Evolutionary conservation across 2,797 vertebrate species (phyloP).

Genomic region (Enteromius paludinosus): DNA sequence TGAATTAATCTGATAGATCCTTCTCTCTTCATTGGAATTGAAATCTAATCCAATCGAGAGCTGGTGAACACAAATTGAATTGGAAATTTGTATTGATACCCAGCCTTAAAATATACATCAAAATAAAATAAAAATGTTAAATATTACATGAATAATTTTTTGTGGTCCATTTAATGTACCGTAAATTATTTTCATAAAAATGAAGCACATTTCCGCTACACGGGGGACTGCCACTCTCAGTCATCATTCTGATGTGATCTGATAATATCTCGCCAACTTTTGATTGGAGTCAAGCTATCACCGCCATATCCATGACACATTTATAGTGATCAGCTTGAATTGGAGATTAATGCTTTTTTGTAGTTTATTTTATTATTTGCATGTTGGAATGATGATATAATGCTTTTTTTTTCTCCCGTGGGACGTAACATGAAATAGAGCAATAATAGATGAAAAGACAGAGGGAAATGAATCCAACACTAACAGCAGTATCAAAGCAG

Average conservation of each 20-base stretch:
- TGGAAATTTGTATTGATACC: not conserved
- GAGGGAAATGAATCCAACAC: conserved; percentile 38
- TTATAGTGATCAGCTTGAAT: conserved; percentile 21
- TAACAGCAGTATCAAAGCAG: conserved; percentile 32
- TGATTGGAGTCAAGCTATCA: conserved; percentile 6
- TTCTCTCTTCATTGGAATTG: not conserved
- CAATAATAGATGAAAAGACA: conserved; percentile 48
- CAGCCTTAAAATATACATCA: not conserved
- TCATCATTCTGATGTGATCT: not conserved
- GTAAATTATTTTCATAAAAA: not conserved
- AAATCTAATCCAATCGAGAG: not conserved
- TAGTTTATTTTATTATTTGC: conserved; percentile 43
- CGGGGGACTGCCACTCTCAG: not conserved
- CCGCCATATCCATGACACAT: not conserved
- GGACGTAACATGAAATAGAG: conserved; percentile 31
- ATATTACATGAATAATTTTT: not conserved
- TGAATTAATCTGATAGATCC: not conserved
- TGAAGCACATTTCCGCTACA: not conserved
- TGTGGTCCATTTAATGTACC: not conserved
- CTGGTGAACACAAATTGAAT: not conserved
- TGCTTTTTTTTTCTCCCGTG: conserved; percentile 17
- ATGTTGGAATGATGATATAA: conserved; percentile 44
- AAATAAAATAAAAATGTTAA: not conserved
- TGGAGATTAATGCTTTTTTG: conserved; percentile 9
- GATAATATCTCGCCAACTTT: not conserved